Evolutionary conservation across 1,140 invertebrate genomes (phyloP).

Genomic region (Drosophila sechellia): DNA sequence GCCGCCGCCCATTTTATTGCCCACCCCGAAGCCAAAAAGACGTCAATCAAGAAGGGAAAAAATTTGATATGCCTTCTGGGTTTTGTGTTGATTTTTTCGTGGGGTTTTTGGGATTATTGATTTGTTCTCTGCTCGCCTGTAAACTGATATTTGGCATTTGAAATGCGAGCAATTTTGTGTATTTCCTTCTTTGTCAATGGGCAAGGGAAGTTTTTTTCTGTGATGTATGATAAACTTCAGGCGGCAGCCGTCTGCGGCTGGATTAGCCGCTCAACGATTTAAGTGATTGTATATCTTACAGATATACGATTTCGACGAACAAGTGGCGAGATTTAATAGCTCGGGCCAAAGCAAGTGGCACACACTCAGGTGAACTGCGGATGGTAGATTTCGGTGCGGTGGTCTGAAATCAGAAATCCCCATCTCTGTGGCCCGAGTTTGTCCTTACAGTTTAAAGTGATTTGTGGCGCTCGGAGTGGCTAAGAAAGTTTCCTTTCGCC

Average conservation of each 20-base stretch:
- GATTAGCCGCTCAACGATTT: constrained; percentile 80
- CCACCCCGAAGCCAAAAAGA: constrained; percentile 59
- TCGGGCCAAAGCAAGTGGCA: constrained; percentile 41
- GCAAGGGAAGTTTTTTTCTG: constrained; percentile 13
- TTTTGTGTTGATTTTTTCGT: constrained; percentile 39
- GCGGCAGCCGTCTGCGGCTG: constrained; percentile 50
- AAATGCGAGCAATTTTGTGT: constrained; percentile 49
- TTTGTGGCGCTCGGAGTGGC: constrained; percentile 75
- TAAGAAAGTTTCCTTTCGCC: constrained; percentile 62
- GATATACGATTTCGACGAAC: constrained; percentile 67
- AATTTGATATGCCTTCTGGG: constrained; percentile 78
- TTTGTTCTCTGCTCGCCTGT: constrained; percentile 64
- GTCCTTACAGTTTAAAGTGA: constrained; percentile 80
- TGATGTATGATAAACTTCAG: constrained; percentile 56
- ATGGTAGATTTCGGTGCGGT: constrained; percentile 21
- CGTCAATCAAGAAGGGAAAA: constrained; percentile 70
- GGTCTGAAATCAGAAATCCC: constrained; percentile 10
- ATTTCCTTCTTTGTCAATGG: background rate
- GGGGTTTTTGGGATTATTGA: constrained; percentile 72
- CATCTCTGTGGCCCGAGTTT: constrained; percentile 46
- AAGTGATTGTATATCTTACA: constrained; percentile 82
- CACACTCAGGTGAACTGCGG: constrained; percentile 51
- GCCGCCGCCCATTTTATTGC: constrained; percentile 26
- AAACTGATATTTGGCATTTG: constrained; percentile 81
- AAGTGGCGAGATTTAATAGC: constrained; percentile 79